Conservation (phyloP, 2,113 vertebrate genomes). For the Mirza zaza region DNA sequence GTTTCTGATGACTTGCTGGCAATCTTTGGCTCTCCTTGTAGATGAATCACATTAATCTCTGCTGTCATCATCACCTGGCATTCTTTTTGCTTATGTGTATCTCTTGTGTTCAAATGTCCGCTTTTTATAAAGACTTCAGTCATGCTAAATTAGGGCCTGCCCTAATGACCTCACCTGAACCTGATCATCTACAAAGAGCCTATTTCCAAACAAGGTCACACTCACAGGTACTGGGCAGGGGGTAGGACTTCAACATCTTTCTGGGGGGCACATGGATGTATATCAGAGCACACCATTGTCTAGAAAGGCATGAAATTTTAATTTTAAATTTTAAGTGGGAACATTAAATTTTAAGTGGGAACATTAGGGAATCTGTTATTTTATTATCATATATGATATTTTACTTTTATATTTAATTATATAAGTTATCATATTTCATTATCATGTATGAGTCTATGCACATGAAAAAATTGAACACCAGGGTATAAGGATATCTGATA, state of each 20-base stretch:
- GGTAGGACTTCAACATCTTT: neutral
- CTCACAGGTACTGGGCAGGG: neutral
- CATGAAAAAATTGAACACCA: neutral
- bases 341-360: neutral
- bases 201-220: neutral
- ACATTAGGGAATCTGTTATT: neutral
- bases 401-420: neutral
- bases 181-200: neutral
- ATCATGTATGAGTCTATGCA: neutral
- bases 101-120: neutral
- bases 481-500: neutral
- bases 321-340: neutral
- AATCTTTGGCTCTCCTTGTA: neutral
- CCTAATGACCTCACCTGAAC: neutral
- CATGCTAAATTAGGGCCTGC: neutral
- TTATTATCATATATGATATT: neutral
- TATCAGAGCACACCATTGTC: neutral
- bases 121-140: neutral
- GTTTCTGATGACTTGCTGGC: neutral
- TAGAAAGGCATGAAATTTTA: neutral
- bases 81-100: neutral
- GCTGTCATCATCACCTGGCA: neutral
- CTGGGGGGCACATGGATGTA: neutral
- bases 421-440: neutral
- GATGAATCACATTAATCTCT: neutral